Evolutionary conservation across 2,888 invertebrate species (phyloP), one percentile per base, ranked within the genome.

Genomic region (Tiliacea aurago): DNA sequence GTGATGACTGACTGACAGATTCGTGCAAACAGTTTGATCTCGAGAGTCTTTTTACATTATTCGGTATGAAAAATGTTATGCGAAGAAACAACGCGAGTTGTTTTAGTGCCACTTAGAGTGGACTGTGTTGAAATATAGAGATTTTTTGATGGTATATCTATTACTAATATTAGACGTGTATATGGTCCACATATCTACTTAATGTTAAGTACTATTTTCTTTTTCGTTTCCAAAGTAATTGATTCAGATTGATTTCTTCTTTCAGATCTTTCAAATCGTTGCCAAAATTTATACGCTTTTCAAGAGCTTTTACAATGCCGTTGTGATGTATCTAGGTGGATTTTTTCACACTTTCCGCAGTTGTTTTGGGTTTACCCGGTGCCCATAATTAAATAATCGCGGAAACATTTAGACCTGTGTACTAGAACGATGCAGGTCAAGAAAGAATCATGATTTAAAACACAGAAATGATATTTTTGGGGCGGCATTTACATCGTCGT

Each of bases 1-100:
- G 28, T 75, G 66, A 73, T 76, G 73, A 70, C n/a, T 63, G 70
- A 59, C n/a, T 76, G 79, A 76, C 66, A 49, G 79, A 66, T 83
- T 68, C 10, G n/a, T 47, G 49, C 58, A 67, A 73, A 78, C 64
- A 64, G 28, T 56, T 33, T 71, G 72, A 70, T 51, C 11, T 41
- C 37, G 3, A 49, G 45, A 59, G 47, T 49, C 13, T 72, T 62
- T 78, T 66, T 62, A 63, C n/a, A 53, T 5, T 37, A 4, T 62
- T 75, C 10, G 10, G 7, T 47, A 43, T 56, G 18, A 61, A 66
- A 75, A 53, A 43, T 18, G 0, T 20, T n/a, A 28, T 28, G 33
- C 28, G 18, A 45, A 61, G 20, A 10, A 70, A 45, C 37, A 45
- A 56, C 45, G 6, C 0, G 49, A 23, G 15, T 67, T 58, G 20